A percentile compares a stretch with the other conserved stretches of the same genome.
Evolutionary conservation across 2,888 invertebrate genomes (phyloP).

Genomic region (Agrilus biguttatus): DNA sequence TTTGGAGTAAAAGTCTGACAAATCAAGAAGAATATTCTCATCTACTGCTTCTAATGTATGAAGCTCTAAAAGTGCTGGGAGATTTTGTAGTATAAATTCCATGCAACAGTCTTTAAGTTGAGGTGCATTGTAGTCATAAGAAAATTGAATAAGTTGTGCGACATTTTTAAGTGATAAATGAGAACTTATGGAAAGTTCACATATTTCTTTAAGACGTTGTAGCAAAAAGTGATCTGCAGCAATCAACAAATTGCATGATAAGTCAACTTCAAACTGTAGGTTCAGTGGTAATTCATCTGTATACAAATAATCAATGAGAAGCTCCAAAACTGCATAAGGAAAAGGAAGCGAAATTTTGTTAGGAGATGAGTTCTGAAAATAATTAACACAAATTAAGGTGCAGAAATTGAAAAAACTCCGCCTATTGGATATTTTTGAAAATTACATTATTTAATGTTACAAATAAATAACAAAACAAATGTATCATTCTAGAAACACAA

Average conservation of each 20-base stretch:
- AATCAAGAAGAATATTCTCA: slow-evolving; percentile 42
- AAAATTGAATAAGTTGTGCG: slow-evolving; percentile 60
- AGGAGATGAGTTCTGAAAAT: slow-evolving; percentile 3
- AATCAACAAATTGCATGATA: slow-evolving; percentile 56
- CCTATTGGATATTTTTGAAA: no score
- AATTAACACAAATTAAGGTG: background rate
- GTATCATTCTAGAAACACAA: no score
- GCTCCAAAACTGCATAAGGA: slow-evolving; percentile 42
- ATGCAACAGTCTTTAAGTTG: slow-evolving; percentile 58
- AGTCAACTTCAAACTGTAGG: slow-evolving; percentile 48
- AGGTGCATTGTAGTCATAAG: slow-evolving; percentile 59
- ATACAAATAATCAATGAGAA: slow-evolving; percentile 63
- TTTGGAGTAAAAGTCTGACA: slow-evolving; percentile 52
- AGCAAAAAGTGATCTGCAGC: slow-evolving; percentile 72
- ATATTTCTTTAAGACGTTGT: slow-evolving; percentile 53
- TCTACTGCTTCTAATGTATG: slow-evolving; percentile 50
- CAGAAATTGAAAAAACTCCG: no score
- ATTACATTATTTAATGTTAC: no score
- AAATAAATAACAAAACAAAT: no score
- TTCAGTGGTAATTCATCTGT: slow-evolving; percentile 48
- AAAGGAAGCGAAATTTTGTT: slow-evolving; percentile 44
- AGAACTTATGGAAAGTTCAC: slow-evolving; percentile 50
- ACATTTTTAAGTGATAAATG: slow-evolving; percentile 61
- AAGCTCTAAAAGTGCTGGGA: slow-evolving; percentile 55
- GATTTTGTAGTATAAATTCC: slow-evolving; percentile 64